Evolutionary conservation across 2,113 vertebrate species (phyloP), one percentile per base, ranked within the genome.

Genomic region (Tauraco erythrolophus): DNA sequence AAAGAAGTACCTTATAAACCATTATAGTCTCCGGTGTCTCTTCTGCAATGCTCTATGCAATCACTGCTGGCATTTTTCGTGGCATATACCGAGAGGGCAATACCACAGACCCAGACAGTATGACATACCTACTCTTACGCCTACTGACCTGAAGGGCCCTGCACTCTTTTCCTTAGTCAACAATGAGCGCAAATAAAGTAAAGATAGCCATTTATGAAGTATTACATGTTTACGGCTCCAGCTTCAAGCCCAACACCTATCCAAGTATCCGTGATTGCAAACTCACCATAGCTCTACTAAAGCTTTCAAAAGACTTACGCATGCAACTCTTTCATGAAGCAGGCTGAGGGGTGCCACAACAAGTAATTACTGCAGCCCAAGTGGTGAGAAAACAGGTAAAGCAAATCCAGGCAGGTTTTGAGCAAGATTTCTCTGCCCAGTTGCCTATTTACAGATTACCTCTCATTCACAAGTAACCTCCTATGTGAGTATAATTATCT

Each of bases 381-480:
- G 71, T 3, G 0, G 35, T 86, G 51, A 95, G 64, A 97, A 96
- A 95, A 94, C 76, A 88, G 39, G 82, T 80, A 97, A 84, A 93
- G 83, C 97, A 97, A 91, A 97, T 85, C 94, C 90, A 91, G 76
- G 60, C 95, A 95, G 48, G 94, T 93, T 96, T 86, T 25, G 64
- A 80, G 68, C 79, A 86, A 56, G 64, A 96, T 74, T 58, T 93
- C 57, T 92, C 84, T 80, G 77, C 89, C 72, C 15, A 9, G 65
- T 64, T 87, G 84, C 87, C 56, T 84, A 48, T 87, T 71, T 91
- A 72, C 79, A 86, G 91, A 75, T 79, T 88, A 69, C 22, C 11
- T 88, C 54, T 77, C 58, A 81, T 88, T 88, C 72, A 71, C 33
- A 15, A 53, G 48, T 50, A 89, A 78, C 35, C 27, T 83, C 14